Conservation (phyloP, 2,888 invertebrate species). For the Sycophila texana region DNA sequence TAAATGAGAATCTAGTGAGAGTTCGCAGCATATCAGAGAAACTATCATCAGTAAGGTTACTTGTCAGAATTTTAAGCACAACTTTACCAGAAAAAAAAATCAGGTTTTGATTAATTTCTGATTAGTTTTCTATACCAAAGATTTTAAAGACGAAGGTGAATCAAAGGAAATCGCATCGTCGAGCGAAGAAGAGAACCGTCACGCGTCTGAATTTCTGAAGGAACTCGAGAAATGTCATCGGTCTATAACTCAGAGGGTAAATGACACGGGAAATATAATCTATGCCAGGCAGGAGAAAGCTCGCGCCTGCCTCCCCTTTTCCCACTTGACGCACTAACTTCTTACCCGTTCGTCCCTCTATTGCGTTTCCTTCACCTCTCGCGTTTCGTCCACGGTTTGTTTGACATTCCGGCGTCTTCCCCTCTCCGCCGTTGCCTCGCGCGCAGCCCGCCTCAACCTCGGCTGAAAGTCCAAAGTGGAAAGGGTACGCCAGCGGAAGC, state of each 20-base stretch:
- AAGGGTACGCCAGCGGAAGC: conserved; percentile 48
- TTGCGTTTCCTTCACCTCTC: conserved; percentile 45
- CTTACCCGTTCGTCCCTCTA: conserved; percentile 59
- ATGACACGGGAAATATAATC: conserved; percentile 70
- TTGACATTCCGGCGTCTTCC: conserved; percentile 26
- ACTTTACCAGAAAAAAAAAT: too few relatives aligned
- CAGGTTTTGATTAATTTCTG: too few relatives aligned
- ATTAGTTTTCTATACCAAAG: too few relatives aligned
- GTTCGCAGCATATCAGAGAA: too few relatives aligned
- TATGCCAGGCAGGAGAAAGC: conserved; percentile 56
- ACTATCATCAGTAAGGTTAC: too few relatives aligned
- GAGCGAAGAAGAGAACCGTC: conserved; percentile 24
- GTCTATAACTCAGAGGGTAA: conserved; percentile 64
- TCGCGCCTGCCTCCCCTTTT: conserved; percentile 25
- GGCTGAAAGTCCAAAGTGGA: conserved; percentile 58
- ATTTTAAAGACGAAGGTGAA: background rate
- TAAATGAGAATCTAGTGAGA: too few relatives aligned
- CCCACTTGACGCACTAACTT: conserved; percentile 61
- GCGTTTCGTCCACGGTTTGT: conserved; percentile 46
- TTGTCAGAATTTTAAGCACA: too few relatives aligned
- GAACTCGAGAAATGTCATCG: conserved; percentile 58
- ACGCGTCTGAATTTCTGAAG: conserved; percentile 47
- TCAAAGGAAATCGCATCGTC: conserved; percentile 26
- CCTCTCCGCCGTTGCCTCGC: conserved; percentile 28
- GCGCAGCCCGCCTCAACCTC: conserved; percentile 64